Percentiles rank a stretch among this genome's conserved stretches.
Conservation (phyloP, 2,888 invertebrate genomes). For the Apocheima hispidaria region DNA sequence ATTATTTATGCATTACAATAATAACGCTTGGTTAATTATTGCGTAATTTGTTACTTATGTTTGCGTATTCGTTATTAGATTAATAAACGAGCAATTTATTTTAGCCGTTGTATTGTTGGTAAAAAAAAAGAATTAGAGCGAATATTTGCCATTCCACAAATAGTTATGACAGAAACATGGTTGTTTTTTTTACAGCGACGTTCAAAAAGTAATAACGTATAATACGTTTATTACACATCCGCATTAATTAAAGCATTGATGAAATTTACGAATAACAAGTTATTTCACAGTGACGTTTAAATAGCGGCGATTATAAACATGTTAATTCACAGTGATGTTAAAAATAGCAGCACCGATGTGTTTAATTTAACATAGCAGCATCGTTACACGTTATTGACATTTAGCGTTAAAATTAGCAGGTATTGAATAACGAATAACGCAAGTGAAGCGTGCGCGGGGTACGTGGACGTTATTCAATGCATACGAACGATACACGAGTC, state of each 20-base stretch:
- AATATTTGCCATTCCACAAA: neutral
- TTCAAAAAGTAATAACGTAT: constrained; percentile 29
- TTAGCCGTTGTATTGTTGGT: too few relatives aligned
- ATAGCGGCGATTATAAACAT: too few relatives aligned
- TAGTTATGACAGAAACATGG: neutral
- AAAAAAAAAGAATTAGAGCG: neutral
- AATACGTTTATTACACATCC: constrained; percentile 36
- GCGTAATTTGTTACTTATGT: neutral
- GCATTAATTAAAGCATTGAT: neutral
- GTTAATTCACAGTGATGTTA: neutral
- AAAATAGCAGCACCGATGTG: too few relatives aligned
- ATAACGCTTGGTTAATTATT: constrained; percentile 1
- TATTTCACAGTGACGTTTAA: neutral
- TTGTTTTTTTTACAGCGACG: neutral
- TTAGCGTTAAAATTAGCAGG: constrained; percentile 27
- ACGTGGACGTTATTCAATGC: constrained; percentile 58
- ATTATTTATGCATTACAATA: constrained; percentile 18
- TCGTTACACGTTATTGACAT: neutral
- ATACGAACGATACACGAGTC: constrained; percentile 75
- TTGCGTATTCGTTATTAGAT: constrained; percentile 39
- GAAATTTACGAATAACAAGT: neutral
- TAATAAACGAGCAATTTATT: neutral
- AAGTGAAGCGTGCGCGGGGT: constrained; percentile 56
- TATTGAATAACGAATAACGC: constrained; percentile 46
- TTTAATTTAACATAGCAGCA: too few relatives aligned